These are phyloP conservation scores for Tinamus guttatus DNA, from an alignment of 2,113 vertebrate genomes.

Conservation along the genomic window DNA sequence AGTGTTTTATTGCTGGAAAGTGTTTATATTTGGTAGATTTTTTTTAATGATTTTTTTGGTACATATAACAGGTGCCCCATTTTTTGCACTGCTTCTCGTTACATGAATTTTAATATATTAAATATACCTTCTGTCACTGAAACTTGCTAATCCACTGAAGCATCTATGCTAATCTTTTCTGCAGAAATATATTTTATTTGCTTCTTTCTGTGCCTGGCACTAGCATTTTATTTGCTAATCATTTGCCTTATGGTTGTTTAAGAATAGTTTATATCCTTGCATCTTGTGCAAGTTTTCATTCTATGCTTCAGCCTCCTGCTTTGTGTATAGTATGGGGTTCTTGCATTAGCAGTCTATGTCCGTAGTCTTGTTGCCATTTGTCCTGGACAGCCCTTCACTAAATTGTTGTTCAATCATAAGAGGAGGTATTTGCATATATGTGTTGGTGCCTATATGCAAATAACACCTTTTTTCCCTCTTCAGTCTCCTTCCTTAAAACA, in stretches of 20 bases:
- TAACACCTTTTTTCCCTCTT: not conserved
- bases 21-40: conserved; percentile 12
- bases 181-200: not conserved
- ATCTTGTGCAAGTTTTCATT: not conserved
- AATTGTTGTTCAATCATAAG: not conserved
- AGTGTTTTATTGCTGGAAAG: conserved; percentile 1
- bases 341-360: not conserved
- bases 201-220: not conserved
- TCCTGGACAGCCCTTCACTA: not conserved
- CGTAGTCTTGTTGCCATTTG: not conserved
- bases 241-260: not conserved
- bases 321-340: not conserved
- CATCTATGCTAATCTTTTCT: conserved; percentile 21
- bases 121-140: conserved; percentile 36
- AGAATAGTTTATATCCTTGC: not conserved
- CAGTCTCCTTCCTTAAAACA: not conserved
- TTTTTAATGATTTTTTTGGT: not conserved
- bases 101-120: conserved; percentile 25
- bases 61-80: not conserved
- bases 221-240: conserved; percentile 22
- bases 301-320: not conserved
- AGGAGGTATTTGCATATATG: not conserved
- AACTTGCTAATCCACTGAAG: conserved; percentile 38
- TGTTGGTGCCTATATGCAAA: not conserved
- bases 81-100: conserved; percentile 24